Evolutionary conservation across 53 echinoderm and acorn worm genomes (phyloP), one percentile per base, ranked within the genome.

Genomic region (Echinometra lucunter): DNA sequence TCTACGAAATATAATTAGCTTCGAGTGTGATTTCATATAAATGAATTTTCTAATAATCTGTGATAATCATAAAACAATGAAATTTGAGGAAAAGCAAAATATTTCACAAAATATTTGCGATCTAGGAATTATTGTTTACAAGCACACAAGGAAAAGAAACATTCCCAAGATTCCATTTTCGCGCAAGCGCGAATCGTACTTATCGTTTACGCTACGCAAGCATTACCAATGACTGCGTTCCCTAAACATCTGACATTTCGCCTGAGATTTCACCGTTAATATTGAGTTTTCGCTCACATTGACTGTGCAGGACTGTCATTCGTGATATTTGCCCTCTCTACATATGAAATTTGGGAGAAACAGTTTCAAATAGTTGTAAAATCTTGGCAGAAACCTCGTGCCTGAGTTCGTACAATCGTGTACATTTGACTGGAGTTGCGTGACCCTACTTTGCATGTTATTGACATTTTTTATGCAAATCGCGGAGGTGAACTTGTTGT

Each of bases 401-500:
- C 72, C 45, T 72, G 44, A 45, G 72, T 60, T 90, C 63, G 23
- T 40, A 92, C 72, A 45, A 55, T 58, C 55, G 57, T 23, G 25
- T 35, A 56, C 4, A 57, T 80, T 80, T 75, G 57, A 80, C 78
- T 78, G 78, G 92, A 38, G 93, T 57, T 57, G 81, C 81, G 93
- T 93, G 93, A 93, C 93, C 93, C 93, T 57, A 80, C 81, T 93
- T 80, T 55, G 81, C 81, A 93, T 93, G 78, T 6, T 80, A 75
- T 80, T 80, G 81, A 93, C 80, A 93, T 93, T 55, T 92, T 92
- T 80, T 93, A 93, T 93, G 93, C 93, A 93, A 93, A 80, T 80
- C 23, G 35, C 57, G 70, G n/a, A 42, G 81, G 57, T 57, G 58
- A 60, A 80, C 70, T 75, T 93, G 53, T 91, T 91, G 93, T 93